Conservation (phyloP, 1,140 invertebrate species). For the Drosophila triauraria region DNA sequence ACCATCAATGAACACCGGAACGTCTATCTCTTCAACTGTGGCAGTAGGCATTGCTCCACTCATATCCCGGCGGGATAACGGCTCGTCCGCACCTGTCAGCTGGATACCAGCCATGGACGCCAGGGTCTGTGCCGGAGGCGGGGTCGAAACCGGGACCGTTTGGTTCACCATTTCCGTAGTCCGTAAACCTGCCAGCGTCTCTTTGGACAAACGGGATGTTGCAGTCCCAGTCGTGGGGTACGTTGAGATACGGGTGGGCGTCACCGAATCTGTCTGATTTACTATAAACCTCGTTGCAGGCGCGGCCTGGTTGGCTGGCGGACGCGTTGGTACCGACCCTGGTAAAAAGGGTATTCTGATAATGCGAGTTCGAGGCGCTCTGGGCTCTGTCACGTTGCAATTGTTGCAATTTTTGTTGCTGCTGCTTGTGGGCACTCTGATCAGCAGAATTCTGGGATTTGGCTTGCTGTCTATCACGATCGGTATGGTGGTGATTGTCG, state of each 20-base stretch:
- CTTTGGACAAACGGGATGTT: slow-evolving; percentile 58
- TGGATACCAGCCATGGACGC: slow-evolving; percentile 82
- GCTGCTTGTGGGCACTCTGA: slow-evolving; percentile 60
- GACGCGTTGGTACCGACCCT: slow-evolving; percentile 70
- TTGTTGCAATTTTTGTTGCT: slow-evolving; percentile 26
- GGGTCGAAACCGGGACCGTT: slow-evolving; percentile 75
- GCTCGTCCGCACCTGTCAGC: slow-evolving; percentile 80
- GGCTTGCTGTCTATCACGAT: slow-evolving; percentile 68
- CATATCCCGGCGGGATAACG: slow-evolving; percentile 75
- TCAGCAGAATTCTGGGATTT: slow-evolving; percentile 74
- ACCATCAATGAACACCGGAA: slow-evolving; percentile 85
- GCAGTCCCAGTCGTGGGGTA: slow-evolving; percentile 54
- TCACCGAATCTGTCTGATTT: slow-evolving; percentile 66
- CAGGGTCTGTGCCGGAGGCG: slow-evolving; percentile 71
- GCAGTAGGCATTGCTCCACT: slow-evolving; percentile 85
- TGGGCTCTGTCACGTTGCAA: slow-evolving; percentile 63
- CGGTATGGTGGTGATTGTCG: slow-evolving; percentile 61
- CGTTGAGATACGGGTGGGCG: slow-evolving; percentile 63
- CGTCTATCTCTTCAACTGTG: slow-evolving; percentile 85
- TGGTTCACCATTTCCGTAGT: slow-evolving; percentile 51
- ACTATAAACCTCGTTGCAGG: slow-evolving; percentile 62
- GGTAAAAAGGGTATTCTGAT: slow-evolving; percentile 84
- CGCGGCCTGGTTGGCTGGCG: slow-evolving; percentile 66
- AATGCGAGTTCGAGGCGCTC: slow-evolving; percentile 71
- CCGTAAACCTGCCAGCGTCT: slow-evolving; percentile 50